phyloP scores from a whole-genome alignment of 2,113 vertebrate species.

The Mustela lutreola region DNA sequence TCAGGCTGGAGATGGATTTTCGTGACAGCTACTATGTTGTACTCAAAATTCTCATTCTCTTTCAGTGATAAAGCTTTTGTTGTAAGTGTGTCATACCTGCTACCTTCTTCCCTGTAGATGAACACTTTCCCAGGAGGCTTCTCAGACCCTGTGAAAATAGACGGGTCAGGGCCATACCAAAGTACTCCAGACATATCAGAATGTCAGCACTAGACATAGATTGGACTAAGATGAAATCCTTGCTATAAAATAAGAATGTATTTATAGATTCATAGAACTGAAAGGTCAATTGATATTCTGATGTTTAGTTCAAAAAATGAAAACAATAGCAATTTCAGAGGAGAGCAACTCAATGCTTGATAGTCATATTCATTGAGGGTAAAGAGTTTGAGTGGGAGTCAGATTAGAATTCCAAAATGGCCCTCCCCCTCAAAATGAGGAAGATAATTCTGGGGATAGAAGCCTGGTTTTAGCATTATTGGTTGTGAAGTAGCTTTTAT shows the following conservation, averaged over 20 bases:
- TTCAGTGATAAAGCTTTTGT: not conserved
- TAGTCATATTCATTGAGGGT: not conserved
- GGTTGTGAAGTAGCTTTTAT: not conserved
- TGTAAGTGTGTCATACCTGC: not conserved
- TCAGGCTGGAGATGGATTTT: not conserved
- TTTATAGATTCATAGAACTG: not conserved
- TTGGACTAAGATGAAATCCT: not conserved
- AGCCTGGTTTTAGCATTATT: not conserved
- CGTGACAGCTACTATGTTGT: not conserved
- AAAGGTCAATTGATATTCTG: not conserved
- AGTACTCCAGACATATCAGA: not conserved
- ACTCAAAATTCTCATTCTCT: constrained; percentile 46
- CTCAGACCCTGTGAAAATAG: not conserved
- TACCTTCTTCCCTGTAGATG: not conserved
- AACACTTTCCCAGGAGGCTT: not conserved
- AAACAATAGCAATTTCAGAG: not conserved
- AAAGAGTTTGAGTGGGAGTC: not conserved
- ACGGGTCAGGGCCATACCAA: not conserved
- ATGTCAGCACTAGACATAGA: not conserved
- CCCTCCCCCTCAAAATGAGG: not conserved
- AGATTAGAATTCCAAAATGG: not conserved
- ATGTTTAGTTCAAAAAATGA: not conserved
- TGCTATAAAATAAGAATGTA: not conserved
- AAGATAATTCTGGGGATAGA: not conserved
- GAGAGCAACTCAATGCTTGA: not conserved